Evolutionary conservation across 2,113 vertebrate species (phyloP), one percentile per base, ranked within the genome.

Genomic region (Actenoides lindsayi): DNA sequence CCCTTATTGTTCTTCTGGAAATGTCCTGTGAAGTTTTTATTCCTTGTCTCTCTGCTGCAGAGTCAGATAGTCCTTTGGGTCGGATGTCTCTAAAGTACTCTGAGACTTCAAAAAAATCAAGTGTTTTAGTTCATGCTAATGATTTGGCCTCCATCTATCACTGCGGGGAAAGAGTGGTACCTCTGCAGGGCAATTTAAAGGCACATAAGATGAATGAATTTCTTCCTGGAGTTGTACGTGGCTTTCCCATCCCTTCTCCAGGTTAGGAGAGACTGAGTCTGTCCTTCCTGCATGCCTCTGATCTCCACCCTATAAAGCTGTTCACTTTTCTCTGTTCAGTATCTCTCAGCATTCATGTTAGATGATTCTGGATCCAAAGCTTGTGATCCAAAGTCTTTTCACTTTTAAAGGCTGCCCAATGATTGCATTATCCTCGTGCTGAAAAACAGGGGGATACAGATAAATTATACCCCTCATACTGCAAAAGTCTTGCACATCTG

Each of bases 321-420:
- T 59, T 93, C 62, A 23, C 37, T 41, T 92, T 91, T 70, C 69
- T 74, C 46, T 73, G 13, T 59, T 75, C 23, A 16, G 50, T 20
- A 82, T 35, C 65, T 85, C 57, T 86, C 63, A 79, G 54, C 37
- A 35, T 86, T 90, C 28, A 11, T 62, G 31, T 44, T 73, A 93
- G 70, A 56, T 64, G 76, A 87, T 77, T 89, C 71, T 41, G 83
- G 23, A 79, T 76, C 37, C 51, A 56, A 76, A 94, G 41, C 42
- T 59, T 65, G 20, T 93, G 17, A 73, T 41, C 44, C 78, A 60
- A 79, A 84, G n/a, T 16, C 16, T 86, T 97, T 96, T 84, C 5
- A 3, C 30, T 95, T 96, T 71, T 71, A 87, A 96, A 89, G 62
- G 63, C 23, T 96, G 25, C 30, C 64, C 91, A 42, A 82, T 82